Evolutionary conservation across 2,113 vertebrate species (phyloP).

Genomic region (Rousettus leschenaultii): DNA sequence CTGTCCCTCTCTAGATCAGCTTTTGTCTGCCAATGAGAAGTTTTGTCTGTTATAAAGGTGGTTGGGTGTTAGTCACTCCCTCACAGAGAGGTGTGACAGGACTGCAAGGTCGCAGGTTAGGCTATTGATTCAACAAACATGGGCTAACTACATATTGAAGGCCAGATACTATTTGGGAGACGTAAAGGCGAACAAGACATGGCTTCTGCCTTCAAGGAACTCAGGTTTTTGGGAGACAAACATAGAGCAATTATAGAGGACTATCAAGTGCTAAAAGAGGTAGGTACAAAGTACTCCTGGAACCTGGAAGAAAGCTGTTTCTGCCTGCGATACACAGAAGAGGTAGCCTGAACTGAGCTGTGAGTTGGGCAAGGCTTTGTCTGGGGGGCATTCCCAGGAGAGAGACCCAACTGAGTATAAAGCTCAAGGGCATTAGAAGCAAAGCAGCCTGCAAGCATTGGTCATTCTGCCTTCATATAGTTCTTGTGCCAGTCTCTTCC

Average conservation of each 20-base stretch:
- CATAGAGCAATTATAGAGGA: not conserved
- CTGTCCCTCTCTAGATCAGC: not conserved
- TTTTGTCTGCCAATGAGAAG: not conserved
- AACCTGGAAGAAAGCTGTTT: not conserved
- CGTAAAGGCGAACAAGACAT: not conserved
- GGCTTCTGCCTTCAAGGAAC: not conserved
- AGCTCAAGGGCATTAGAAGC: not conserved
- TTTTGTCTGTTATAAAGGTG: not conserved
- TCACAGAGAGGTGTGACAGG: not conserved
- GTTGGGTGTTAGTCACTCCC: conserved; percentile 52
- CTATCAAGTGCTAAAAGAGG: not conserved
- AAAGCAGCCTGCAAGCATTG: not conserved
- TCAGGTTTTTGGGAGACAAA: not conserved
- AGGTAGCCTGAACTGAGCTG: not conserved
- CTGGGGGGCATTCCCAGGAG: not conserved
- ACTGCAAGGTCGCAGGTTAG: not conserved
- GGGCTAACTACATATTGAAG: not conserved
- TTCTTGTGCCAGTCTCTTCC: not conserved
- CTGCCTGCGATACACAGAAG: not conserved
- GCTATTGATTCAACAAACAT: not conserved
- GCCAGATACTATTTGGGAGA: not conserved
- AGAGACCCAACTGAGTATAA: not conserved
- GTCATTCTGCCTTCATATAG: not conserved
- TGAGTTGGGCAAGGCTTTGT: not conserved
- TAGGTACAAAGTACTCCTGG: not conserved